Evolutionary conservation across 2,797 vertebrate genomes (phyloP), one percentile per base, ranked within the genome.

Genomic region (Labeo calbasu): DNA sequence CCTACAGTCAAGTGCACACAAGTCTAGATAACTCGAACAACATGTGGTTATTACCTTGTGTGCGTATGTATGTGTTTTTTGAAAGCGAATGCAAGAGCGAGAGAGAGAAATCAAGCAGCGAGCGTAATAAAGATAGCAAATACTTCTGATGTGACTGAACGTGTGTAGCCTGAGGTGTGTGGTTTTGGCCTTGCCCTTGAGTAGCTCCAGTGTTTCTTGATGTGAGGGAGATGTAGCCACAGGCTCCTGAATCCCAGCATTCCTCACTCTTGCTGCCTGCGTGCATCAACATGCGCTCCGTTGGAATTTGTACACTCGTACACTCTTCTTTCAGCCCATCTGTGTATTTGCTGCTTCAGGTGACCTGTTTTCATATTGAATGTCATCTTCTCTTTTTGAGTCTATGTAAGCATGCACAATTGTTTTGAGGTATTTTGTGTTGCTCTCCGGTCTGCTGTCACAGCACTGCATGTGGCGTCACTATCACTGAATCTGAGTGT

Each of bases 1-100:
- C 82, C 65, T 82, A 68, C 50, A 88, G 50, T 81, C 85, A 84
- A 84, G 84, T 75, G 66, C 17, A 70, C 81, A 82, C 79, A 87
- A 73, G 82, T 79, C 32, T 46, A 21, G 69, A 25, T 73, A 86
- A 36, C 72, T 70, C 77, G 21, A 65, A 78, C 55, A 17, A 43
- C 77, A 13, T 40, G 57, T 57, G 65, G 17, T 78, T 82, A 50
- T 78, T 57, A 13, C 25, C 7, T 43, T 51, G 40, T 80, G 77
- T 76, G 43, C 65, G 66, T 19, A 25, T 15, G 11, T 13, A 55
- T 51, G 40, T 51, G 46, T 53, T 53, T 13, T 57, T 53, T 55
- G 6, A 9, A 66, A 19, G 28, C 8, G 0, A 65, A 65, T 32
- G 61, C 23, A 53, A n/a, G 10, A n/a, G 21, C 21, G 7, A 32